phyloP scores from a whole-genome alignment of 2,113 vertebrate species.

The Oncorhynchus tshawytscha region DNA sequence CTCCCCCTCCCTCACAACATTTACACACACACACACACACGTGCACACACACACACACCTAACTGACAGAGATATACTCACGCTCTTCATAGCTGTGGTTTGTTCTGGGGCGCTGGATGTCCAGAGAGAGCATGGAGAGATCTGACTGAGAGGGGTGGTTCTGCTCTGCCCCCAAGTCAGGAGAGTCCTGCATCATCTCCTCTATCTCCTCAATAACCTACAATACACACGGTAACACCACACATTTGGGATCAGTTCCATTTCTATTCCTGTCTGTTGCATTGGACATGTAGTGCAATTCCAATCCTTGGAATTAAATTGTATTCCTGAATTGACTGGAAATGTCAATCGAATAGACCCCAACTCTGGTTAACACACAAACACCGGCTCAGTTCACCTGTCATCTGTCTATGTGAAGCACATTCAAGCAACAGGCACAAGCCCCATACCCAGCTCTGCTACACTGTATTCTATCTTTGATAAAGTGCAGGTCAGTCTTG shows the following conservation, averaged over 20 bases:
- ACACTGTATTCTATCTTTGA: constrained; percentile 4
- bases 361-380: neutral
- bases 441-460: constrained; percentile 20
- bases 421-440: no score
- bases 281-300: no score
- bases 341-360: no score
- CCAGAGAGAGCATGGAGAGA: constrained; percentile 82
- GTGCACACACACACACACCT: neutral
- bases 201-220: constrained; percentile 99
- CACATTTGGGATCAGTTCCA: neutral
- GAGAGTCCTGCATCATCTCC: constrained; percentile 97
- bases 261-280: no score
- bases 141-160: constrained; percentile 79
- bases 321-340: no score
- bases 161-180: constrained; percentile 82
- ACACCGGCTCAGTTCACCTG: neutral
- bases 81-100: constrained; percentile 81
- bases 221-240: neutral
- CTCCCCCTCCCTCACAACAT: neutral
- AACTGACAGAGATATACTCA: constrained; percentile 70
- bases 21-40: neutral
- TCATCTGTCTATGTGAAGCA: neutral
- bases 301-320: no score
- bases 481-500: no score
- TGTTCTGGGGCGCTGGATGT: constrained; percentile 77